A percentile compares a stretch with the other conserved stretches of the same genome.
Conservation (phyloP, 2,797 vertebrate genomes). For the Pseudopleuronectes americanus region DNA sequence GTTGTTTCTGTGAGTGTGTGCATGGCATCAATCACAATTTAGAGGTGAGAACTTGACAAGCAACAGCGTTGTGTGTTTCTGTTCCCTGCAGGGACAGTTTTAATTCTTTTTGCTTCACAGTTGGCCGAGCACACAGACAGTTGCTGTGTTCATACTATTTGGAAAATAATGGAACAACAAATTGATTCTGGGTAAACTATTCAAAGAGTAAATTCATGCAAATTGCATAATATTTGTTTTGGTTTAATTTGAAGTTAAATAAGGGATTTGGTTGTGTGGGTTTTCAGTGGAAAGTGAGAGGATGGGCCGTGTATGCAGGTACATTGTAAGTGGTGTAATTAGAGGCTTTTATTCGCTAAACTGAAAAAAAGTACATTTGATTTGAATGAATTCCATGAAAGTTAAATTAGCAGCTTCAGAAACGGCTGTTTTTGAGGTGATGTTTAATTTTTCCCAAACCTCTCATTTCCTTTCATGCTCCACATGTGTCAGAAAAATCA, state of each 20-base stretch:
- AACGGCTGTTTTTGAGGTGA: not conserved
- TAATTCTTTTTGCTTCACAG: constrained; percentile 63
- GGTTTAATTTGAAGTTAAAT: constrained; percentile 25
- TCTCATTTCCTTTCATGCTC: constrained; percentile 7
- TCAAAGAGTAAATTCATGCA: constrained; percentile 49
- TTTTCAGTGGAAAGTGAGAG: not conserved
- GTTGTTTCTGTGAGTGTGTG: not conserved
- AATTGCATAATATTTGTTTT: constrained; percentile 26
- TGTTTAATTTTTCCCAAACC: not conserved
- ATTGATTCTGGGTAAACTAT: constrained; percentile 62
- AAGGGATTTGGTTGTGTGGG: not conserved
- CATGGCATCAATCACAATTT: constrained; percentile 43
- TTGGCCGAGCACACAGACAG: constrained; percentile 56
- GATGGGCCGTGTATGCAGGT: not conserved
- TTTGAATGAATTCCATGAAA: not conserved
- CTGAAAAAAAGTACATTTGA: not conserved
- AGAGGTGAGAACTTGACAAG: constrained; percentile 23
- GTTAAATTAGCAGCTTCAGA: not conserved
- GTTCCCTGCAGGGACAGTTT: constrained; percentile 35
- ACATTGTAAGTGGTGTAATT: constrained; percentile 3
- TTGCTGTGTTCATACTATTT: constrained; percentile 64
- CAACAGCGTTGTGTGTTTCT: constrained; percentile 22
- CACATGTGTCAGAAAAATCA: constrained; percentile 39
- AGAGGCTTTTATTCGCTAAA: constrained; percentile 1
- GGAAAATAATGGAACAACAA: constrained; percentile 70